Conservation (phyloP, 2,113 vertebrate species). For the Galbula dea region DNA sequence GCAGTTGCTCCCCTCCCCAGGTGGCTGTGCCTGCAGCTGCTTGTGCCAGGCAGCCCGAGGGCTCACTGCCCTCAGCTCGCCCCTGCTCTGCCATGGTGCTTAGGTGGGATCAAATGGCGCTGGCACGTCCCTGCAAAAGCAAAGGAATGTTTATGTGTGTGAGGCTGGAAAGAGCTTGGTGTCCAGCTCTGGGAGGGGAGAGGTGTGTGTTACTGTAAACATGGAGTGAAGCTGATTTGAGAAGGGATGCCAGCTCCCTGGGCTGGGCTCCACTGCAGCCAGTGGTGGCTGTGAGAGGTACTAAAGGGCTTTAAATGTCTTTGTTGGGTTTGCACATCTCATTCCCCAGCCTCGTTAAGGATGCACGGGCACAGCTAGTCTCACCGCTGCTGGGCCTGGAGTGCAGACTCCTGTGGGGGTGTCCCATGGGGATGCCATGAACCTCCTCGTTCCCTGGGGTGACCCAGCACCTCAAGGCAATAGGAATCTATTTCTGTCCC, state of each 20-base stretch:
- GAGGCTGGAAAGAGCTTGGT: background rate
- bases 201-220: background rate
- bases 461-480: constrained; percentile 24
- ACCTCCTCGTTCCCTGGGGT: constrained; percentile 18
- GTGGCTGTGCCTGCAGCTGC: background rate
- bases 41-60: background rate
- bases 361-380: background rate
- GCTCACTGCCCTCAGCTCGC: background rate
- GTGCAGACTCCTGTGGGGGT: background rate
- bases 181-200: background rate
- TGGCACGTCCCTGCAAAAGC: background rate
- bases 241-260: background rate
- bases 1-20: background rate
- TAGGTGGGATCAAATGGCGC: background rate
- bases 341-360: background rate
- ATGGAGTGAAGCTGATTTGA: background rate
- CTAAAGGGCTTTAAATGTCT: accelerated
- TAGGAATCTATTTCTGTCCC: constrained; percentile 26
- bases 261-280: background rate
- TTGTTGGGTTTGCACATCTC: background rate
- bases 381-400: accelerated
- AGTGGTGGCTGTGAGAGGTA: background rate
- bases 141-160: background rate
- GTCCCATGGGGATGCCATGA: background rate
- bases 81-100: background rate